Evolutionary conservation across 2,797 vertebrate genomes (phyloP), one percentile per base, ranked within the genome.

Genomic region (Megaceryle alcyon): DNA sequence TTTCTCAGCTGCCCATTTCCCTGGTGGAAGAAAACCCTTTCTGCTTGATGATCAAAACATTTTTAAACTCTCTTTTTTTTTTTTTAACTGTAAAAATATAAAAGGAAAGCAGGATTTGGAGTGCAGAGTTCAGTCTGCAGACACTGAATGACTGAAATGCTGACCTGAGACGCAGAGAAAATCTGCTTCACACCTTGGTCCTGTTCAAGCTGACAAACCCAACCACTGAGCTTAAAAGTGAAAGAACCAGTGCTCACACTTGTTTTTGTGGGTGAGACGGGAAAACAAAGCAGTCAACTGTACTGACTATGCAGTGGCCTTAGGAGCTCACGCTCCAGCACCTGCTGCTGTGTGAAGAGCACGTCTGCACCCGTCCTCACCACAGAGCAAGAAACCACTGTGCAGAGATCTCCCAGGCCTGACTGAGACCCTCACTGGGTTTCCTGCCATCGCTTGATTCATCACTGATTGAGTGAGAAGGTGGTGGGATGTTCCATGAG

Each of bases 401-500:
- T 15, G 33, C 73, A 53, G 29, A 66, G 59, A 51, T 28, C 71
- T 46, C 71, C 56, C 0, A 0, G 31, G 6, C 35, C 53, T 0
- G 0, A 3, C 59, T 9, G 6, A 28, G 26, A 49, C 33, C 81
- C 33, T 20, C 0, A 0, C 53, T 60, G 51, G 6, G 15, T 43
- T 43, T 51, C 80, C 90, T 79, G 77, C 31, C 43, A 3, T 28
- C 4, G 1, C 31, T 66, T 37, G 39, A 3, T 13, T 37, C 14
- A 22, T 8, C 1, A 0, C 72, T 17, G 1, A 1, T 0, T 3
- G 28, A 29, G 35, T 0, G 28, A 59, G 66, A 46, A 73, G 64
- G 28, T 53, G 49, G 15, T 35, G 48, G 28, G 25, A 60, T n/a
- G 15, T 3, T 8, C 19, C 3, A 2, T 3, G 20, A 73, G 28